Base-by-base conservation (phyloP, 2,888 invertebrate species). In the Hirtodrosophila duncani region DNA sequence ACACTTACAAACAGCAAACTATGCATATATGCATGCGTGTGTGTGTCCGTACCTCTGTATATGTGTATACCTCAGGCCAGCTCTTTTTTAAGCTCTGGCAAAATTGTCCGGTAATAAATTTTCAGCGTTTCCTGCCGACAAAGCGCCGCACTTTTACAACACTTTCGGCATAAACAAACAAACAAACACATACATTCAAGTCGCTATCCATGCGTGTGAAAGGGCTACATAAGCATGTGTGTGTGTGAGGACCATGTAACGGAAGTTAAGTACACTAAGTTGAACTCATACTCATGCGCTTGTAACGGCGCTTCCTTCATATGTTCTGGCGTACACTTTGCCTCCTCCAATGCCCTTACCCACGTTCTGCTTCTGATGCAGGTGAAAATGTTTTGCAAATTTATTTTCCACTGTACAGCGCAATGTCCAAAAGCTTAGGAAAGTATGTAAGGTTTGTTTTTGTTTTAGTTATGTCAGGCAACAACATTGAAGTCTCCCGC, bases 41-140 rank as follows among this genome's bases (percentile, higher is more conserved):
- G 31, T 52, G 36, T 43, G 41, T 24, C 27, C 43, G 27, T 55
- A 55, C 33, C 51, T 44, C 27, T 42, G 43, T 31, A 10, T 27
- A 5, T 33, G 20, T 14, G 24, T 50, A 30, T 24, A 29, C 33
- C 36, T 23, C 34, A 43, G 16, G 7, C 24, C 41, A 46, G 63
- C 50, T 49, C 38, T 59, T 63, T 65, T 70, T 61, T 56, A 55
- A 63, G 67, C 60, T 61, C 45, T 59, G 62, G 64, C 56, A 75
- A 78, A 81, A 79, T 81, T 75, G 81, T 79, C 74, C 78, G 83
- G 78, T 78, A 84, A 84, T 83, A 84, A 83, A 83, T 83, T 83
- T 82, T 70, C 71, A 65, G 67, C 81, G 71, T 67, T 77, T 67
- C 72, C 71, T 80, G 83, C 66, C 80, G 67, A 79, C 82, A 82